These are phyloP conservation scores for Chaetodon trifasciatus DNA, from an alignment of 2,797 vertebrate genomes.

Conservation along the genomic window DNA sequence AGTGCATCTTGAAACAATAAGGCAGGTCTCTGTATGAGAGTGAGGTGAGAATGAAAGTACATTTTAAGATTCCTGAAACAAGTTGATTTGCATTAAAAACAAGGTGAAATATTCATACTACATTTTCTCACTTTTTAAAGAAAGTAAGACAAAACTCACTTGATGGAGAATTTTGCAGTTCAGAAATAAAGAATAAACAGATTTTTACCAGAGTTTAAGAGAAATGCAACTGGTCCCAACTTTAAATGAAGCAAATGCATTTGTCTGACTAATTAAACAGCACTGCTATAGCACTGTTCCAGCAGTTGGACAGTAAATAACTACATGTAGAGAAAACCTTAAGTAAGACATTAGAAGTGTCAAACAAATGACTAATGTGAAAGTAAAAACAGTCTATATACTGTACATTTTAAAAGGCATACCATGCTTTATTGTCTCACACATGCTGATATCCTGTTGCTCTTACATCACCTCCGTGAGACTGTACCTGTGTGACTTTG, in stretches of 20 bases:
- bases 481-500: conserved; percentile 50
- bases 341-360: not conserved
- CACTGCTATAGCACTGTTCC: not conserved
- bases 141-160: not conserved
- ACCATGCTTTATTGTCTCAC: not conserved
- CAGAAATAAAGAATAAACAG: not conserved
- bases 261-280: not conserved
- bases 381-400: not conserved
- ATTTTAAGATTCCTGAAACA: not conserved
- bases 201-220: not conserved
- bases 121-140: not conserved
- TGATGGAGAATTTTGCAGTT: not conserved
- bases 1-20: not conserved
- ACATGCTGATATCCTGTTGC: not conserved
- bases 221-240: not conserved
- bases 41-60: not conserved
- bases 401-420: not conserved
- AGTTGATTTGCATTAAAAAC: not conserved
- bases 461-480: conserved; percentile 13
- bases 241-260: not conserved
- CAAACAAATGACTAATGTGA: not conserved
- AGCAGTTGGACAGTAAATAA: not conserved
- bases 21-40: not conserved
- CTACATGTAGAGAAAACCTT: not conserved
- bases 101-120: not conserved